phyloP scores from a whole-genome alignment of 2,888 invertebrate genomes.

The Candidula unifasciata region DNA sequence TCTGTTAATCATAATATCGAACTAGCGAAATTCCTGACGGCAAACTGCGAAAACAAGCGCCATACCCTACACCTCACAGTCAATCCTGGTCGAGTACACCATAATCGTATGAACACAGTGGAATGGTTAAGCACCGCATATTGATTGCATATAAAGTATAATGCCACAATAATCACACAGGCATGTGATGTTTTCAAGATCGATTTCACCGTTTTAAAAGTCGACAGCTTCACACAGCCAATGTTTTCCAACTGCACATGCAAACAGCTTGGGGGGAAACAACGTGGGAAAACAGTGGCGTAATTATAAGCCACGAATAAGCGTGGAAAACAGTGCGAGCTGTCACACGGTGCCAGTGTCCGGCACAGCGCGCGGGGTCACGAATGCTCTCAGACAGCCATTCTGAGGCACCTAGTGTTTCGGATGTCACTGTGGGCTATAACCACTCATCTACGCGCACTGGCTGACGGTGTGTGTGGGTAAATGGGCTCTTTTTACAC shows the following conservation, averaged over 20 bases:
- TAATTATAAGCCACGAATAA: not conserved
- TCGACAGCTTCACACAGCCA: not conserved
- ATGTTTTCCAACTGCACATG: slow-evolving; percentile 7
- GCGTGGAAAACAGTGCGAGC: not conserved
- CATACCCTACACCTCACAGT: too few relatives aligned
- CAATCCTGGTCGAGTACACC: too few relatives aligned
- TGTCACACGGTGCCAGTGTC: not conserved
- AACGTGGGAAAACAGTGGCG: not conserved
- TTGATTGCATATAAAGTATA: too few relatives aligned
- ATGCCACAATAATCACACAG: too few relatives aligned
- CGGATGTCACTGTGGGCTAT: not conserved
- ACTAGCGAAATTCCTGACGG: too few relatives aligned
- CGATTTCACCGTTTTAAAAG: not conserved
- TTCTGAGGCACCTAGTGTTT: not conserved
- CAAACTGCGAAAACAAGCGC: too few relatives aligned
- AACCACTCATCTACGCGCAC: too few relatives aligned
- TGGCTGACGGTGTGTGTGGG: too few relatives aligned
- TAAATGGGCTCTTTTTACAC: too few relatives aligned
- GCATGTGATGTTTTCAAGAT: not conserved
- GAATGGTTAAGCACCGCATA: too few relatives aligned
- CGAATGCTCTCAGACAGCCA: not conserved
- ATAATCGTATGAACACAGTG: too few relatives aligned
- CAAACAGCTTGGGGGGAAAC: not conserved
- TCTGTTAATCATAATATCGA: too few relatives aligned
- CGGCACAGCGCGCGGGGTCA: not conserved